Evolutionary conservation across 2,888 invertebrate species (phyloP), one percentile per base, ranked within the genome.

Genomic region (Trilocha varians): DNA sequence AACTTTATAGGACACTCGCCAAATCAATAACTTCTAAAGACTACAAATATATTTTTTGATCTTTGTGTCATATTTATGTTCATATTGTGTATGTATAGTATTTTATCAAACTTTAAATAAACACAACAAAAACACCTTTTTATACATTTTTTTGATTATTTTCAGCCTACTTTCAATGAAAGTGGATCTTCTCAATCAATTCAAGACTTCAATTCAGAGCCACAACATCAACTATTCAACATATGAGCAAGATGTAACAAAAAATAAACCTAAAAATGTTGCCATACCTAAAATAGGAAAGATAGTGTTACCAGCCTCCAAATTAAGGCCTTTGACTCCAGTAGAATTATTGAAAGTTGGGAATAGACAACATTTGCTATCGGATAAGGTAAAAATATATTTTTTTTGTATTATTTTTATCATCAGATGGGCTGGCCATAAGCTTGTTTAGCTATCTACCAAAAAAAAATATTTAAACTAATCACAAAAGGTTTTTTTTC

Each of bases 291-390:
- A 17, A 1, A 0, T 43, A 2, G 44, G 51, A 0, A 72, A 65
- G 14, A 3, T 78, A 3, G 76, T 83, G 32, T 50, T 84, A 41
- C 77, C 83, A n/a, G 78, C 78, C 0, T 80, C 83, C 0, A 84
- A 84, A 44, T 45, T 85, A 6, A 73, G 75, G 13, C 80, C 85
- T 0, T 38, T 85, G 32, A 80, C 86, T 0, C 62, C 82, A 0
- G 73, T 78, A 43, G 76, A 71, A 25, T 57, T 78, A 5, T 50
- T 80, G 0, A 70, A 72, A 44, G 52, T 69, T 1, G 65, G 57
- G 1, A 69, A 64, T 25, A 25, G 25, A 25, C 11, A 6, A 25
- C 25, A 25, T 11, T 43, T 69, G 5, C 48, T 56, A 2, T 9
- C 3, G 6, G 25, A 25, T 25, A 25, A 25, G 25, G 25, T 25